Conservation (phyloP, 2,797 vertebrate genomes). For the Oceanodroma leucorhoa region DNA sequence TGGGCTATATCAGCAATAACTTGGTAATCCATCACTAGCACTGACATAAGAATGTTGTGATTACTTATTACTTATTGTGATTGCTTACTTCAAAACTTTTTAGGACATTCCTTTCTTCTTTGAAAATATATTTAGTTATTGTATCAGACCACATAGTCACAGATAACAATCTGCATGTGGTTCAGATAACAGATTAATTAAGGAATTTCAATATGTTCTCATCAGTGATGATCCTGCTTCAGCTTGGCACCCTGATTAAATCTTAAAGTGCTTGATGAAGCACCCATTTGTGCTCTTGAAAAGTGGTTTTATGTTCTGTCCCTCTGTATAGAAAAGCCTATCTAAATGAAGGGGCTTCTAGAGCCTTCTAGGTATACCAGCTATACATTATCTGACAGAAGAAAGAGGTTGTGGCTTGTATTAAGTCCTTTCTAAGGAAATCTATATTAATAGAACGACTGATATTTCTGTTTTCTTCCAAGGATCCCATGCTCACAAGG, state of each 20-base stretch:
- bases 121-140: neutral
- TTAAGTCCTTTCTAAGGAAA: neutral
- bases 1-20: neutral
- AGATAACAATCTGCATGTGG: conserved; percentile 11
- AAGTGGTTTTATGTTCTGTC: neutral
- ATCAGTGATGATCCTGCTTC: conserved; percentile 3
- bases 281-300: neutral
- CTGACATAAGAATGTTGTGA: neutral
- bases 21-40: neutral
- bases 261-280: neutral
- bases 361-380: neutral
- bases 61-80: neutral
- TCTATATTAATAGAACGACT: neutral
- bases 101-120: neutral
- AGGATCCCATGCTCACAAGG: neutral
- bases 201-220: conserved; percentile 5
- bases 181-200: conserved; percentile 55
- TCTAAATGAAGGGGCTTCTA: neutral
- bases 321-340: neutral
- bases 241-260: conserved; percentile 8
- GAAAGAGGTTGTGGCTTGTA: neutral
- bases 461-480: neutral
- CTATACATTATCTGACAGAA: neutral
- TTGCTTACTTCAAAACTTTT: neutral
- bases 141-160: neutral